Percentiles rank a stretch among this genome's conserved stretches.
These are phyloP conservation scores for Casuarius casuarius DNA, from an alignment of 2,113 vertebrate genomes.

Conservation along the genomic window DNA sequence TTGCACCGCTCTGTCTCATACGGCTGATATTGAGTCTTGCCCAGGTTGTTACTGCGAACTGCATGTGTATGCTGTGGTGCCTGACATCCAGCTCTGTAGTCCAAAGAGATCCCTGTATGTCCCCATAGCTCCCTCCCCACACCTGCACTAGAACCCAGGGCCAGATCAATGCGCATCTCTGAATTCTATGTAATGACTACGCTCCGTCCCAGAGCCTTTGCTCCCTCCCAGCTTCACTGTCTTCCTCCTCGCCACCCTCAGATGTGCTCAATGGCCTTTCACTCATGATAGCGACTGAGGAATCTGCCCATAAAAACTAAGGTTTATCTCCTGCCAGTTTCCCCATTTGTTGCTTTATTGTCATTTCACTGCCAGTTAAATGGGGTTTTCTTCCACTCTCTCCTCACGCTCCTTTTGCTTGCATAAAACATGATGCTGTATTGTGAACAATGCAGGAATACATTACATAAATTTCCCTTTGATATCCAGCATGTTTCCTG, in stretches of 20 bases:
- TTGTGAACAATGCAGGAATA: constrained; percentile 78
- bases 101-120: background rate
- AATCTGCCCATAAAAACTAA: constrained; percentile 36
- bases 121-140: no score
- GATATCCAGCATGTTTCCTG: constrained; percentile 76
- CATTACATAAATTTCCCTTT: constrained; percentile 83
- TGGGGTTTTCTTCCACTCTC: constrained; percentile 45
- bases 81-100: background rate
- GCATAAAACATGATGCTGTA: constrained; percentile 81
- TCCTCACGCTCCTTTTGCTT: constrained; percentile 56
- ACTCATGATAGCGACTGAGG: background rate
- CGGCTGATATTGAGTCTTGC: background rate
- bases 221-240: background rate
- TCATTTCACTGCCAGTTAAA: constrained; percentile 62
- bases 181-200: background rate
- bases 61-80: background rate
- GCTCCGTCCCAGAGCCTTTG: background rate
- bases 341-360: constrained; percentile 67
- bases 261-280: background rate
- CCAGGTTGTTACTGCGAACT: background rate
- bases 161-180: background rate
- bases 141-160: accelerated
- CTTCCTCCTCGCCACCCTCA: background rate
- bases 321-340: constrained; percentile 61
- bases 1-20: background rate